phyloP scores from a whole-genome alignment of 2,797 vertebrate species.

The Amazona ochrocephala region DNA sequence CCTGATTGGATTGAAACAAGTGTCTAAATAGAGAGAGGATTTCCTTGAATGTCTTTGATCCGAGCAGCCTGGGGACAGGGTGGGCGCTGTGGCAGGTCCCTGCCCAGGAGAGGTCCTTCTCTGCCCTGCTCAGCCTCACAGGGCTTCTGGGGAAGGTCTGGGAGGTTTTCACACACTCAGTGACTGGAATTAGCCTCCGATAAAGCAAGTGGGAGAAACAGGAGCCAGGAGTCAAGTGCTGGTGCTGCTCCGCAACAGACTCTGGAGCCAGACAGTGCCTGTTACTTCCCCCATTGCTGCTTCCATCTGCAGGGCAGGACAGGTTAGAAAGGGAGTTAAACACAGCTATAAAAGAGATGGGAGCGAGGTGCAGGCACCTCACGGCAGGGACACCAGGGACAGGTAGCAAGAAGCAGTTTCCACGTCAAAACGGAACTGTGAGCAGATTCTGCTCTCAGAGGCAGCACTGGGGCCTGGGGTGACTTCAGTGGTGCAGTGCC shows the following conservation, averaged over 20 bases:
- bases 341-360: not conserved
- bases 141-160: not conserved
- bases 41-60: conserved; percentile 44
- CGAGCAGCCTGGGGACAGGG: conserved; percentile 32
- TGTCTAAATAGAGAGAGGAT: conserved; percentile 59
- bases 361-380: not conserved
- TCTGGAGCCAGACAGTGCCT: not conserved
- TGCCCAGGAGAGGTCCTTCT: not conserved
- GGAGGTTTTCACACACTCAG: not conserved
- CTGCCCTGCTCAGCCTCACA: not conserved
- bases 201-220: not conserved
- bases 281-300: not conserved
- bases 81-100: conserved; percentile 15
- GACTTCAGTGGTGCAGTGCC: not conserved
- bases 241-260: not conserved
- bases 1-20: conserved; percentile 58
- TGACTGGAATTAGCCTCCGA: not conserved
- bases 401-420: not conserved
- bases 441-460: not conserved
- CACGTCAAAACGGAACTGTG: not conserved
- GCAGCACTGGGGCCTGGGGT: not conserved
- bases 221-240: not conserved
- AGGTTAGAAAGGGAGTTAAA: not conserved
- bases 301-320: not conserved
- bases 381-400: not conserved